A percentile compares a stretch with the other conserved stretches of the same genome.
These are phyloP conservation scores for Lepilemur septentrionalis DNA, from an alignment of 2,797 vertebrate genomes.

Conservation along the genomic window DNA sequence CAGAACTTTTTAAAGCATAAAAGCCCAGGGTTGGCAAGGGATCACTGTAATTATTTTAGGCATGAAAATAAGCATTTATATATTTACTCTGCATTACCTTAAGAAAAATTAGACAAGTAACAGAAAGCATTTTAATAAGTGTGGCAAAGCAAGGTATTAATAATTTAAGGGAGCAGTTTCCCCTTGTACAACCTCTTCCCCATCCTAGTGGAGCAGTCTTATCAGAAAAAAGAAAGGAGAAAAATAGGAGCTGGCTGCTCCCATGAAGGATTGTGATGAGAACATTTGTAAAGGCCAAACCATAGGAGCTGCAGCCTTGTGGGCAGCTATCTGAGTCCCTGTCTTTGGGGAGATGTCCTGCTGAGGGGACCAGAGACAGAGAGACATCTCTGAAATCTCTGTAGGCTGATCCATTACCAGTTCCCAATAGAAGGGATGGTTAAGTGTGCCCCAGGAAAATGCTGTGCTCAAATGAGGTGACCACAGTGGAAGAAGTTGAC, in stretches of 20 bases:
- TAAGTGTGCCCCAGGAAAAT: neutral
- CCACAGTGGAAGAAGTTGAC: neutral
- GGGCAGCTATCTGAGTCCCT: neutral
- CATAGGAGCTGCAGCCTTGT: neutral
- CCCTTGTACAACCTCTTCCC: neutral
- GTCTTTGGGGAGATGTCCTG: neutral
- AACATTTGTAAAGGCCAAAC: neutral
- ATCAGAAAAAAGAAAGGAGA: neutral
- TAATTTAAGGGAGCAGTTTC: slow-evolving; percentile 17
- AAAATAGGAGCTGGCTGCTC: neutral
- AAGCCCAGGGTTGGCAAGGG: neutral
- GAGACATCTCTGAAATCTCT: neutral
- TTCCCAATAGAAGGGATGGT: neutral
- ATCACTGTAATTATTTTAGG: slow-evolving; percentile 53
- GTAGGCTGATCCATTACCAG: neutral
- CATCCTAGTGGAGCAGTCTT: neutral
- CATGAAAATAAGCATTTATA: slow-evolving; percentile 27
- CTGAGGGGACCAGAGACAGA: neutral
- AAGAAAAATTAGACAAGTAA: slow-evolving; percentile 31
- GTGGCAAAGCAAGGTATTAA: neutral
- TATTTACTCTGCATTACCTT: slow-evolving; percentile 2
- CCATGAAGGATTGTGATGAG: neutral
- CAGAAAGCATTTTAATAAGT: slow-evolving; percentile 39
- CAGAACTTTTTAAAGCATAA: neutral
- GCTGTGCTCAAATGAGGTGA: neutral